Conservation (phyloP, 2,113 vertebrate genomes). For the Nycticebus coucang region DNA sequence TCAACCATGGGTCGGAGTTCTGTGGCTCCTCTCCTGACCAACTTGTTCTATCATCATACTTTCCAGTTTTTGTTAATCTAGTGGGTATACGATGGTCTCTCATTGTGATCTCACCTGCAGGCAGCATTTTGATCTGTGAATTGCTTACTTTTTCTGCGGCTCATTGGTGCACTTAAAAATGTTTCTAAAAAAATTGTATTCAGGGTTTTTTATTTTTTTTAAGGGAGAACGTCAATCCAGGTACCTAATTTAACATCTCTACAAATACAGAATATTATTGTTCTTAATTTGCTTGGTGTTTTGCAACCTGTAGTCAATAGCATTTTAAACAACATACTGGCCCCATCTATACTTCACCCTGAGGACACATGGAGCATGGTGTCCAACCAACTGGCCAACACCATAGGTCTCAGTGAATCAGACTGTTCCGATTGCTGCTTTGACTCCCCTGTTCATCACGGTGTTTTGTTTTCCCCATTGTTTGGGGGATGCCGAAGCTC, state of each 20-base stretch:
- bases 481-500: neutral
- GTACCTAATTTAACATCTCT: neutral
- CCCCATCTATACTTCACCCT: neutral
- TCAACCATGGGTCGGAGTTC: neutral
- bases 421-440: neutral
- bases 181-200: neutral
- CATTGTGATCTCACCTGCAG: neutral
- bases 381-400: neutral
- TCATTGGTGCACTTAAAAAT: neutral
- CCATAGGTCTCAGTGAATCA: neutral
- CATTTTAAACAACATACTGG: neutral
- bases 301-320: neutral
- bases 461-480: neutral
- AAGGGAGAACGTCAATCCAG: neutral
- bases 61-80: neutral
- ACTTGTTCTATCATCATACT: neutral
- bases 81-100: neutral
- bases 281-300: neutral
- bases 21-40: neutral
- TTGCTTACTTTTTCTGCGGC: neutral
- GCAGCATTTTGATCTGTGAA: neutral
- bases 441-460: neutral
- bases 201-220: neutral
- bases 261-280: neutral
- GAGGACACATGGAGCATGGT: neutral